phyloP scores from a whole-genome alignment of 2,113 vertebrate species.

The Paracanthobrama guichenoti region DNA sequence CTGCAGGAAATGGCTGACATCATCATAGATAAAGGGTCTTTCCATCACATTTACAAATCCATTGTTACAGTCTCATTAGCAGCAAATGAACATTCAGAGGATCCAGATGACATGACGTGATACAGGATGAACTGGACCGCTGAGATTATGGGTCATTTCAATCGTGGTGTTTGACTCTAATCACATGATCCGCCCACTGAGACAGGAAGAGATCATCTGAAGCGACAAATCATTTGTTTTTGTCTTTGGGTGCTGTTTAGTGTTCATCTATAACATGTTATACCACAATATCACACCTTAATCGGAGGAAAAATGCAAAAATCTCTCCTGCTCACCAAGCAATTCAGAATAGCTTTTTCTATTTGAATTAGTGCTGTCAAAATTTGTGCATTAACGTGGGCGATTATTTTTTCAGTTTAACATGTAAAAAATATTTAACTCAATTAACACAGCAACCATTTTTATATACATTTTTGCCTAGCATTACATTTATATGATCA shows the following conservation, averaged over 20 bases:
- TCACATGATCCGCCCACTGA: neutral
- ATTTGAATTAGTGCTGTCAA: too few species aligned
- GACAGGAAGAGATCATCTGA: too few species aligned
- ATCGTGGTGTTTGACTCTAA: neutral
- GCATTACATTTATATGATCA: too few species aligned
- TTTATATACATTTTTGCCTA: too few species aligned
- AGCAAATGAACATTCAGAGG: conserved; percentile 9
- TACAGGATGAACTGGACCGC: neutral
- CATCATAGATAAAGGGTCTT: neutral
- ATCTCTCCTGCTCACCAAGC: neutral
- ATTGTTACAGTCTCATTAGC: conserved; percentile 30
- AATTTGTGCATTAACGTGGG: too few species aligned
- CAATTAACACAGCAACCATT: too few species aligned
- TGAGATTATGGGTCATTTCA: neutral
- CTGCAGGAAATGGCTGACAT: neutral
- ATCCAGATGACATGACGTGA: conserved; percentile 26
- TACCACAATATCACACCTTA: too few species aligned
- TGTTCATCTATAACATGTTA: neutral
- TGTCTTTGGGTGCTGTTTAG: too few species aligned
- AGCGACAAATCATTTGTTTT: too few species aligned
- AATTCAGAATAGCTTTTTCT: too few species aligned
- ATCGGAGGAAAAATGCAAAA: neutral
- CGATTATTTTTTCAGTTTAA: too few species aligned
- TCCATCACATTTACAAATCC: conserved; percentile 2
- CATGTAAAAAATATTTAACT: too few species aligned